phyloP scores from a whole-genome alignment of 2,888 invertebrate genomes.

The Mechanitis messenoides region DNA sequence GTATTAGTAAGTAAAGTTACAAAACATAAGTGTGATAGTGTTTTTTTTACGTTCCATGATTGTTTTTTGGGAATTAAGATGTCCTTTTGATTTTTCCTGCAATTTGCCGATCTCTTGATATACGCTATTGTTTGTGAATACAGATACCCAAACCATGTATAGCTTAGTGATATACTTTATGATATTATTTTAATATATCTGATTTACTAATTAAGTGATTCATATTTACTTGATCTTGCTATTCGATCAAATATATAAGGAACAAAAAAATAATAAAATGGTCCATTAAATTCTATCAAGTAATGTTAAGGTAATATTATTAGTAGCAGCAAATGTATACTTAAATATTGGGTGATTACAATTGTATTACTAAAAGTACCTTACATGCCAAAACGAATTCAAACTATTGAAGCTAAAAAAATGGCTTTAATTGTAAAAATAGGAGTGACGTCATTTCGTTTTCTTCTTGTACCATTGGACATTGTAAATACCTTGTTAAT shows the following conservation, averaged over 20 bases:
- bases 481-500: conserved; percentile 63
- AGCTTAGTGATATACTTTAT: conserved; percentile 10
- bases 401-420: conserved; percentile 54
- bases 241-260: conserved; percentile 62
- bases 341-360: conserved; percentile 49
- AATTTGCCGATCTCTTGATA: conserved; percentile 18
- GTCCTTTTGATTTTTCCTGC: conserved; percentile 14
- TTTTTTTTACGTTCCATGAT: conserved; percentile 34
- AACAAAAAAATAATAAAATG: conserved; percentile 62
- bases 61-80: conserved; percentile 15
- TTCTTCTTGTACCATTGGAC: conserved; percentile 52
- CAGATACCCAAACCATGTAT: conserved; percentile 8
- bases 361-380: conserved; percentile 43
- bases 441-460: conserved; percentile 49
- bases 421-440: conserved; percentile 61
- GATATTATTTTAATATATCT: conserved; percentile 7
- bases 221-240: conserved; percentile 48
- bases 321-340: conserved; percentile 54
- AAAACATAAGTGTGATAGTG: conserved; percentile 41
- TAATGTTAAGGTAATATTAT: conserved; percentile 55
- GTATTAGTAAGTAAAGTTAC: conserved; percentile 39
- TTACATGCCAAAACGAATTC: conserved; percentile 61
- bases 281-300: conserved; percentile 69
- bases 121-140: conserved; percentile 7
- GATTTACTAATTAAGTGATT: conserved; percentile 20